Base-by-base conservation (phyloP, 2,113 vertebrate genomes). In the Sminthopsis crassicaudata region DNA sequence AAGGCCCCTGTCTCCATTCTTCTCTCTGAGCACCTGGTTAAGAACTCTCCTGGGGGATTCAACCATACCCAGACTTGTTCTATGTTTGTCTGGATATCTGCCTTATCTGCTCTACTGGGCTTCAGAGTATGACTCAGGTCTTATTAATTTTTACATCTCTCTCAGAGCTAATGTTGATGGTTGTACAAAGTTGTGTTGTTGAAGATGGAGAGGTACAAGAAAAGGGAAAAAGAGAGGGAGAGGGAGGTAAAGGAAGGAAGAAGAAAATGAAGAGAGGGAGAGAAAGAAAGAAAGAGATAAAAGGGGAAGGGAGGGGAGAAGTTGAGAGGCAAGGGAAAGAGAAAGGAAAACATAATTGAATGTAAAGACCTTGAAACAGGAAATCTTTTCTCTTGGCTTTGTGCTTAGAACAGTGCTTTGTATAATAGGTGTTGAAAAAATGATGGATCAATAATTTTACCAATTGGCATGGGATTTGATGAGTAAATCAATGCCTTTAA, bases 261-360 rank as follows among this genome's bases (percentile, higher is more conserved):
- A 16, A 0, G 16, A 19, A 2, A 7, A 9, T 12, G 12, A 16
- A 0, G 8, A 19, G 1, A 2, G 26, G 46, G 53, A 50, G 26
- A 10, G 14, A 36, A 22, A 2, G 8, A 27, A n/a, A n/a, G 16
- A 0, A 26, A 46, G 5, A 2, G 11, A 10, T 8, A 24, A 27
- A 25, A 11, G 2, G 7, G 10, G 24, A 8, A 6, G 0, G 19
- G 0, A 6, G 2, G 8, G 2, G 1, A 0, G 3, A 55, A 1
- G n/a, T 12, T 2, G 23, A 2, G 14, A 25, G 90, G 22, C 26
- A 11, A 50, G 27, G 16, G 12, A n/a, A 42, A 14, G 4, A 25
- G 19, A 55, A 22, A 50, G 24, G 30, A 16, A n/a, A 42, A 5
- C 19, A n/a, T n/a, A 42, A 84, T 42, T 42, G 67, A 84, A 42